Percentiles rank a stretch among this genome's conserved stretches.
Conservation (phyloP, 2,113 vertebrate genomes). For the Cacatua alba region DNA sequence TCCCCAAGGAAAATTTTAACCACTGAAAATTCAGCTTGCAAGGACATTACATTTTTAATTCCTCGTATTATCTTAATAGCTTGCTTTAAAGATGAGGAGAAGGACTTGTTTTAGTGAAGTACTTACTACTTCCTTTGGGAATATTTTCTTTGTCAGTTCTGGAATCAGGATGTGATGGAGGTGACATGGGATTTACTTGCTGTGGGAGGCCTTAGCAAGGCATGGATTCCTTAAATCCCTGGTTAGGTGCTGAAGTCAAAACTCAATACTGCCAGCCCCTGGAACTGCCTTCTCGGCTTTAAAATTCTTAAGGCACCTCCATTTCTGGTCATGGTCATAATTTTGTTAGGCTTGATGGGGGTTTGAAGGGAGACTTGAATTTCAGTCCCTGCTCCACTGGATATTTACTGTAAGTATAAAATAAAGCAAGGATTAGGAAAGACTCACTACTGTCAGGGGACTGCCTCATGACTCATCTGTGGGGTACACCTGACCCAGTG, state of each 20-base stretch:
- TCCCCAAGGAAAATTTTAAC: background rate
- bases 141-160: background rate
- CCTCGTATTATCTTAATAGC: background rate
- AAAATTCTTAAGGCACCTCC: background rate
- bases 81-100: background rate
- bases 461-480: background rate
- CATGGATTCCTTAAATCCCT: background rate
- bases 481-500: background rate
- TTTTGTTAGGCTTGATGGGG: background rate
- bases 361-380: background rate
- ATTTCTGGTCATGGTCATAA: background rate
- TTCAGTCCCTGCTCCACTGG: background rate
- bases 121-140: background rate
- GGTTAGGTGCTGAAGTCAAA: background rate
- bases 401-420: slow-evolving; percentile 13
- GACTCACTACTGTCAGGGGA: background rate
- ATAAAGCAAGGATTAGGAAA: slow-evolving; percentile 40
- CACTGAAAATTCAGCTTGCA: background rate
- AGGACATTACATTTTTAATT: background rate
- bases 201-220: background rate
- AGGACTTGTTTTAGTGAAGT: background rate
- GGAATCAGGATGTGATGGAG: background rate
- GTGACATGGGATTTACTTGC: background rate
- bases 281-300: background rate
- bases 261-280: background rate